Base-by-base conservation (phyloP, 2,888 invertebrate genomes). In the Laspeyria flexula region DNA sequence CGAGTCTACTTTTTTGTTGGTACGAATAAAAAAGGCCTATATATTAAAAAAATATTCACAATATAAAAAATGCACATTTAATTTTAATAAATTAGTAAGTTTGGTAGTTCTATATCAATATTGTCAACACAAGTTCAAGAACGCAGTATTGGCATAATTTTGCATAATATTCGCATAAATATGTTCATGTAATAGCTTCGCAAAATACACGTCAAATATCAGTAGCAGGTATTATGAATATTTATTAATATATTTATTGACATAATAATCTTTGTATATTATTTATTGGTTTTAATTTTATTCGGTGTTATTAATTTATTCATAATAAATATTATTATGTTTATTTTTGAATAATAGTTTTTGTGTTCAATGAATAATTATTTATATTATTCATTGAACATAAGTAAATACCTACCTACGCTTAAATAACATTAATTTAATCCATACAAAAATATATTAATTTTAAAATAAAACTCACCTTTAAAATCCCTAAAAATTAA, bases 91-190 rank as follows among this genome's bases (percentile, higher is more conserved):
- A n/a, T n/a, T n/a, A n/a, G n/a, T n/a, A n/a, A n/a, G n/a, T n/a
- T n/a, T 5, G 9, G 7, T 12, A 15, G 13, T 31, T n/a, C 7
- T 34, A 34, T 34, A 3, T 10, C 25, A 7, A 15, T 21, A 11
- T 4, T 2, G 2, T 31, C 38, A 13, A 35, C 1, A 10, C 25
- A 33, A 43, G 27, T 46, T 42, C 33, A 54, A 46, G 18, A 27
- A 46, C 37, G 13, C n/a, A 30, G 38, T 23, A 38, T 47, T 31
- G 34, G 41, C 44, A 27, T 10, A 5, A 30, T n/a, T 60, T 46
- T 37, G 33, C 37, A 55, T 54, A 55, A 30, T 23, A 37, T 29
- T 38, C 7, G 39, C 33, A 51, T 43, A 37, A 43, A 33, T 30
- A 37, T 40, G 27, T 3, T 0, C 39, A 3, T 15, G 13, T 6